phyloP scores from a whole-genome alignment of 2,888 invertebrate genomes.

The Chaitophorus viminalis region DNA sequence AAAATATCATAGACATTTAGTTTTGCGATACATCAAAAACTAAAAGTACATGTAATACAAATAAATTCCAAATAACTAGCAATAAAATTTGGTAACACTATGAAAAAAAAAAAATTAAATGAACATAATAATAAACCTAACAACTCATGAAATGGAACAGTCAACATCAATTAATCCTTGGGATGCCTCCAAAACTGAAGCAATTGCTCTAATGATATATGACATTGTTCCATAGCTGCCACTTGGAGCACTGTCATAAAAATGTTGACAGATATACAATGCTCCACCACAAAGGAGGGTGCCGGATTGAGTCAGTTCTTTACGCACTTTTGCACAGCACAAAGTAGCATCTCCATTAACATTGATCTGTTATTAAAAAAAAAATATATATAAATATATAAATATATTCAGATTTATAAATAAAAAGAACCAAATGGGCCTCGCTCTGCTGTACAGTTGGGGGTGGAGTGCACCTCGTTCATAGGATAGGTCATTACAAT shows the following conservation, averaged over 20 bases:
- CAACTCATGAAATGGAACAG: constrained; percentile 73
- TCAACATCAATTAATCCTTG: constrained; percentile 83
- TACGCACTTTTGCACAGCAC: constrained; percentile 83
- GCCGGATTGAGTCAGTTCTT: constrained; percentile 71
- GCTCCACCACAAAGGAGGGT: constrained; percentile 88
- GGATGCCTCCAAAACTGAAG: constrained; percentile 78
- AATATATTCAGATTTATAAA: constrained; percentile 20
- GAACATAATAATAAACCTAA: background rate
- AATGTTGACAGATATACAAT: constrained; percentile 94
- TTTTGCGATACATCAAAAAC: background rate
- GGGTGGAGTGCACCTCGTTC: too few relatives aligned
- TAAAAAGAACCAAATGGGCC: too few relatives aligned
- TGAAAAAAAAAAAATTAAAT: background rate
- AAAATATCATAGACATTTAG: background rate
- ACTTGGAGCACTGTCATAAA: constrained; percentile 98
- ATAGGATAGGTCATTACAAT: too few relatives aligned
- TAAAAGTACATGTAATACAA: background rate
- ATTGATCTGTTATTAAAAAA: constrained; percentile 74
- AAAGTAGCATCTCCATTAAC: constrained; percentile 91
- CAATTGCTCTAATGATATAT: constrained; percentile 88
- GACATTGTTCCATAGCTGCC: constrained; percentile 98
- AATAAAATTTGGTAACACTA: background rate
- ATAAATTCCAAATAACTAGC: background rate
- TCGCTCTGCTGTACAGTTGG: too few relatives aligned
- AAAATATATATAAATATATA: constrained; percentile 51